These are phyloP conservation scores for Tinamus major DNA, from an alignment of 2,797 vertebrate species.

Conservation along the genomic window DNA sequence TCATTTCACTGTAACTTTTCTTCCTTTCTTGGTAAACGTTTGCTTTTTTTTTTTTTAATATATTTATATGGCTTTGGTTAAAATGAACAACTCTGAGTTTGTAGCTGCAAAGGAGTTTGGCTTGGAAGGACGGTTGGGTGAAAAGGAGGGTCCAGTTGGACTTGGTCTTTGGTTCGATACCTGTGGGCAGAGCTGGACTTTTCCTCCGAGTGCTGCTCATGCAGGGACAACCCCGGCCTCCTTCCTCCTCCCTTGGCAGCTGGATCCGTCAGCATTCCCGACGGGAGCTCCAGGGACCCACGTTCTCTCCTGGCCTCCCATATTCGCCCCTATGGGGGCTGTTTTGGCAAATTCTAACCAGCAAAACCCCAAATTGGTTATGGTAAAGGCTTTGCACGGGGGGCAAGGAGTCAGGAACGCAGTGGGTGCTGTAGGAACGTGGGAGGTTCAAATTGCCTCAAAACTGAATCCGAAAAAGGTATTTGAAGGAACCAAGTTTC, in stretches of 20 bases:
- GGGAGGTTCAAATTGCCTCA: not conserved
- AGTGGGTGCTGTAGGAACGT: not conserved
- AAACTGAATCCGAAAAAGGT: not conserved
- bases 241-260: not conserved
- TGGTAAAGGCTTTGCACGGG: not conserved
- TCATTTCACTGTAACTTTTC: slow-evolving; percentile 72
- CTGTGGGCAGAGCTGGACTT: not conserved
- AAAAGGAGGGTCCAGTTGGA: not conserved
- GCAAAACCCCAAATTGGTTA: not conserved
- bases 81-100: slow-evolving; percentile 44
- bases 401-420: not conserved
- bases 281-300: not conserved
- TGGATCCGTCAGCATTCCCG: not conserved
- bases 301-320: not conserved
- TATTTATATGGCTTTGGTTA: slow-evolving; percentile 72
- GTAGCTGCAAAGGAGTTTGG: slow-evolving; percentile 54
- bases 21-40: slow-evolving; percentile 68
- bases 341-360: not conserved
- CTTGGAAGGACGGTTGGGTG: not conserved
- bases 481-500: not conserved
- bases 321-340: not conserved
- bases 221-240: not conserved
- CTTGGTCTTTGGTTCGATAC: not conserved
- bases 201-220: not conserved
- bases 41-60: slow-evolving; percentile 53